Conservation (phyloP, 1,140 invertebrate species). For the Bombus haemorrhoidalis region DNA sequence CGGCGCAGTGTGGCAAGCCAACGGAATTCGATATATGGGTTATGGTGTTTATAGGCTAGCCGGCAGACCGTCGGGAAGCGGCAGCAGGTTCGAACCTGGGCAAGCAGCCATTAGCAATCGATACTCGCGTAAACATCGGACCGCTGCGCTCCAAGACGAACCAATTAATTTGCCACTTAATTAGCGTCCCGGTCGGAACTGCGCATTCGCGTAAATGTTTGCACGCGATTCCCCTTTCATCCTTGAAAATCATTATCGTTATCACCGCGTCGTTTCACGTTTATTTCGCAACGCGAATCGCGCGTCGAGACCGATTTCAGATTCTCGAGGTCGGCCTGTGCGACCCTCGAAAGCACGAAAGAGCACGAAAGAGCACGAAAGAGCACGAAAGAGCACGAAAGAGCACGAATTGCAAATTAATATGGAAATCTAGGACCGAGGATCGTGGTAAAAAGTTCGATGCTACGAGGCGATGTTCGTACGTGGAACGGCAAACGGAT, state of each 20-base stretch:
- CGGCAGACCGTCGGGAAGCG: neutral
- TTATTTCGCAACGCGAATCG: too few species aligned
- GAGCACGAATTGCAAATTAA: slow-evolving; percentile 20
- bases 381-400: too few species aligned
- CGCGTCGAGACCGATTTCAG: neutral
- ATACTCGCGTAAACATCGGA: slow-evolving; percentile 57
- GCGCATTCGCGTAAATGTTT: slow-evolving; percentile 13
- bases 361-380: too few species aligned
- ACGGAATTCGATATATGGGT: slow-evolving; percentile 33
- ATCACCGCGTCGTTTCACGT: neutral
- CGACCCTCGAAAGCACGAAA: neutral
- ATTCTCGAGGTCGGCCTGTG: neutral
- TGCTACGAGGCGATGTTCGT: neutral
- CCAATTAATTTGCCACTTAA: slow-evolving; percentile 60
- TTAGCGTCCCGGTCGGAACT: slow-evolving; percentile 14
- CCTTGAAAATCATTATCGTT: neutral
- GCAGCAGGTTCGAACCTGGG: slow-evolving; percentile 40
- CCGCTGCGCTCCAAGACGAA: slow-evolving; percentile 26
- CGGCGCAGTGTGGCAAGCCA: neutral
- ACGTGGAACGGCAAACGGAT: neutral
- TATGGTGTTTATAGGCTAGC: slow-evolving; percentile 23
- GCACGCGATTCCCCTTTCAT: neutral
- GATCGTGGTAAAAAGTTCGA: slow-evolving; percentile 14
- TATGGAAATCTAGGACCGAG: slow-evolving; percentile 2
- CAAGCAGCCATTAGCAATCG: slow-evolving; percentile 61